Percentiles rank a stretch among this genome's conserved stretches.
Evolutionary conservation across 1,140 invertebrate species (phyloP).

Genomic region (Drosophila rhopaloa): DNA sequence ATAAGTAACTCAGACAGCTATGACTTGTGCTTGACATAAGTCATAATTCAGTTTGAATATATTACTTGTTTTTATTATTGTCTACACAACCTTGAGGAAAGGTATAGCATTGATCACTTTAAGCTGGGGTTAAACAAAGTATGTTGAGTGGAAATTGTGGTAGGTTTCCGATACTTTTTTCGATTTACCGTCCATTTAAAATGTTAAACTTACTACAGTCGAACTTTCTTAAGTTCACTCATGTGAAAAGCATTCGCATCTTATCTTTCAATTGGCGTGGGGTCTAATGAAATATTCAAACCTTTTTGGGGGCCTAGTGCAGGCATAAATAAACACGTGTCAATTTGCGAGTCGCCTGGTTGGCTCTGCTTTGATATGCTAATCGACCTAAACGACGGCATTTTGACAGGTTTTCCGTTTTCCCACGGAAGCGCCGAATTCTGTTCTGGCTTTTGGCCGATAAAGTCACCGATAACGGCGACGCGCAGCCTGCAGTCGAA

Average conservation of each 20-base stretch:
- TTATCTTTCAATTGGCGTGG: conserved; percentile 71
- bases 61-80: background rate
- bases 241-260: conserved; percentile 34
- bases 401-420: conserved; percentile 81
- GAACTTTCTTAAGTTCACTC: conserved; percentile 9
- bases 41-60: conserved; percentile 2
- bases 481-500: conserved; percentile 22
- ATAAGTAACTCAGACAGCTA: background rate
- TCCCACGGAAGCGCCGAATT: conserved; percentile 61
- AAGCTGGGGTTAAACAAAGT: background rate
- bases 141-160: no score
- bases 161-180: no score
- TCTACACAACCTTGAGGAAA: background rate
- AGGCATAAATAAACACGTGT: conserved; percentile 75
- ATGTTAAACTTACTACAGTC: background rate
- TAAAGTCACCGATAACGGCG: conserved; percentile 45
- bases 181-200: background rate
- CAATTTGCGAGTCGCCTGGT: conserved; percentile 71
- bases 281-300: conserved; percentile 71
- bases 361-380: conserved; percentile 74
- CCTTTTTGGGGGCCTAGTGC: conserved; percentile 31
- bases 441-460: conserved; percentile 19
- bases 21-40: conserved; percentile 3
- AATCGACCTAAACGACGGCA: conserved; percentile 76
- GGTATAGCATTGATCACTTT: background rate